phyloP scores from a whole-genome alignment of 2,797 vertebrate genomes.

The Leptatherina wallacei region DNA sequence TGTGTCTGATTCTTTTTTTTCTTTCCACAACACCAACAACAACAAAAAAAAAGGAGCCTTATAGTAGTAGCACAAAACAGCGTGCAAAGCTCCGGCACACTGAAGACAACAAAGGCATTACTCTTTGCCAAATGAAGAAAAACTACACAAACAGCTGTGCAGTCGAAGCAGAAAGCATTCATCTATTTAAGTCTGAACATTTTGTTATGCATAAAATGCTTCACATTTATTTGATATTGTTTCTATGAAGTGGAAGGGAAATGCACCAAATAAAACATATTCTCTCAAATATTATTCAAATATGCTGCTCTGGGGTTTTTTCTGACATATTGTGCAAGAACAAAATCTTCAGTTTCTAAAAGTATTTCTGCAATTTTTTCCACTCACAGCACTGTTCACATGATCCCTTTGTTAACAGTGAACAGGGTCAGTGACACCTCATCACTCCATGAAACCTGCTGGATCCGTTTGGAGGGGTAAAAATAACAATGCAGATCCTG shows the following conservation, averaged over 20 bases:
- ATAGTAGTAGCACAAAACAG: slow-evolving; percentile 55
- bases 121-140: slow-evolving; percentile 74
- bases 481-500: slow-evolving; percentile 27
- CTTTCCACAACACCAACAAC: neutral
- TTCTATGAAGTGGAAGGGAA: slow-evolving; percentile 55
- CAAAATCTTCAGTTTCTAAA: slow-evolving; percentile 19
- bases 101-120: slow-evolving; percentile 69
- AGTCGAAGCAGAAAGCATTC: slow-evolving; percentile 64
- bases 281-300: slow-evolving; percentile 53
- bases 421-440: slow-evolving; percentile 26
- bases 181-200: slow-evolving; percentile 68
- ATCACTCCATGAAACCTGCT: slow-evolving; percentile 5
- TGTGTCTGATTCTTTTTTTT: slow-evolving; percentile 50
- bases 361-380: slow-evolving; percentile 24
- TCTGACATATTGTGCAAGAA: slow-evolving; percentile 23
- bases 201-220: slow-evolving; percentile 59
- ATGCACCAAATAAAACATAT: slow-evolving; percentile 43
- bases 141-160: slow-evolving; percentile 70
- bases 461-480: slow-evolving; percentile 29
- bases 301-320: slow-evolving; percentile 25
- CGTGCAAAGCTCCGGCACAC: slow-evolving; percentile 61
- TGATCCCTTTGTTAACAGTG: slow-evolving; percentile 11
- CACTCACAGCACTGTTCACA: neutral
- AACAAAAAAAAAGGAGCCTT: slow-evolving; percentile 30
- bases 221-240: slow-evolving; percentile 62